Base-by-base conservation (phyloP, 2,888 invertebrate species). In the Pantelozetes paolii region DNA sequence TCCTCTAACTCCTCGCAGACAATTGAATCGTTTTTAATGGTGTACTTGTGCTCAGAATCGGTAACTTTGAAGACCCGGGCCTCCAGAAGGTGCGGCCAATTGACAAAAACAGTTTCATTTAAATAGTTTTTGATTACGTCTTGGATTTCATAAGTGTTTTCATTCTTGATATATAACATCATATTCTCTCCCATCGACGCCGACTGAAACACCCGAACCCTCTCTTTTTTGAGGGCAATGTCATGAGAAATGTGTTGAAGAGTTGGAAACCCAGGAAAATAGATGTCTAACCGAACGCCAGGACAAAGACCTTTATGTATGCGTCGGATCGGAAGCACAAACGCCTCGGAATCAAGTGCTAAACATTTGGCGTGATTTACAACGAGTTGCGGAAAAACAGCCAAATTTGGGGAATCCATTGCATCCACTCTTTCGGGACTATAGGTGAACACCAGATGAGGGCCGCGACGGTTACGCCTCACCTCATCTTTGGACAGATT, bases 21-120 rank as follows among this genome's bases (percentile, higher is more conserved):
- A 28, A 73, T 59, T 20, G 36, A n/a, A 30, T 18, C 18, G 13
- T 69, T n/a, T 0, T 67, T n/a, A 15, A 30, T 40, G 8, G 1
- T 45, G 28, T 73, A 75, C 23, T 57, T 80, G 48, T 74, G 71
- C 72, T 85, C 84, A 70, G 83, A 84, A 79, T 87, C 86, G 0
- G 88, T 87, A 20, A 91, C 86, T 2, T 86, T 85, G 59, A 87
- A 82, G 2, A 90, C 89, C 79, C 80, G 81, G 13, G 92, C 92
- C 82, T 91, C 90, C n/a, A 87, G 85, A 72, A 98, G 86, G 84
- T 96, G 93, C 0, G 98, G 98, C 96, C 96, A 98, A 6, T 88
- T 88, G 3, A 93, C 91, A 84, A 88, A 91, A 1, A 95, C 86
- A 62, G 85, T 84, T 81, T 89, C 87, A 0, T 90, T 91, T 15